These are phyloP conservation scores for Sisor rabdophorus DNA, from an alignment of 2,113 vertebrate species.

Conservation along the genomic window DNA sequence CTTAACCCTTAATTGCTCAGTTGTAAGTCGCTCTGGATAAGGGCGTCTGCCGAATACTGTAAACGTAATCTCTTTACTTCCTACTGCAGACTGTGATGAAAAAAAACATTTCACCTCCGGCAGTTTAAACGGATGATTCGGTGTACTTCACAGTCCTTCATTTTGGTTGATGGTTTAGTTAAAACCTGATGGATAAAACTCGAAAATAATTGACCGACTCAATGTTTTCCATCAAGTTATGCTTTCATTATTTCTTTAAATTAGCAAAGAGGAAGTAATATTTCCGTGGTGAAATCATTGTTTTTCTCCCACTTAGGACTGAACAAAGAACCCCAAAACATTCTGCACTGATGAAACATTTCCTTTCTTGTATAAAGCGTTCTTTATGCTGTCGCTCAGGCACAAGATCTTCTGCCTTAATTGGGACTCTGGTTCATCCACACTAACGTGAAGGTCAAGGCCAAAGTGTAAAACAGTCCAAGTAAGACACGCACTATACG, in stretches of 20 bases:
- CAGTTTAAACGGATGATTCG: background rate
- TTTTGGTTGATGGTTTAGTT: background rate
- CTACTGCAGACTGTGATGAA: background rate
- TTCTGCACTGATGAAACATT: too few relatives aligned
- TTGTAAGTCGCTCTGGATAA: too few relatives aligned
- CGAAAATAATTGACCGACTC: background rate
- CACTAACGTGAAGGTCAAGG: conserved; percentile 17
- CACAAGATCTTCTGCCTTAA: conserved; percentile 35
- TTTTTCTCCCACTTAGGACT: background rate
- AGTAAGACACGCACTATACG: conserved; percentile 7
- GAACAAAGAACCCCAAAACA: background rate
- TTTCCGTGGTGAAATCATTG: too few relatives aligned
- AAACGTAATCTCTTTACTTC: background rate
- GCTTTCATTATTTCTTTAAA: too few relatives aligned
- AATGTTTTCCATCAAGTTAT: too few relatives aligned
- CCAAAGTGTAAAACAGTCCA: background rate
- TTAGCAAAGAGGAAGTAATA: too few relatives aligned
- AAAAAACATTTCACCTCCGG: background rate
- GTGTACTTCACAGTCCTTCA: background rate
- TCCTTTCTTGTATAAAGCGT: too few relatives aligned
- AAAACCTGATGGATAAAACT: background rate
- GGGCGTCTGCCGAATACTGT: too few relatives aligned
- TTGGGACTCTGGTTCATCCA: conserved; percentile 34
- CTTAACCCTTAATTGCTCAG: too few relatives aligned
- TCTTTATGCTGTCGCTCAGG: background rate